Evolutionary conservation across 2,888 invertebrate genomes (phyloP).

Genomic region (Dryococelus australis): DNA sequence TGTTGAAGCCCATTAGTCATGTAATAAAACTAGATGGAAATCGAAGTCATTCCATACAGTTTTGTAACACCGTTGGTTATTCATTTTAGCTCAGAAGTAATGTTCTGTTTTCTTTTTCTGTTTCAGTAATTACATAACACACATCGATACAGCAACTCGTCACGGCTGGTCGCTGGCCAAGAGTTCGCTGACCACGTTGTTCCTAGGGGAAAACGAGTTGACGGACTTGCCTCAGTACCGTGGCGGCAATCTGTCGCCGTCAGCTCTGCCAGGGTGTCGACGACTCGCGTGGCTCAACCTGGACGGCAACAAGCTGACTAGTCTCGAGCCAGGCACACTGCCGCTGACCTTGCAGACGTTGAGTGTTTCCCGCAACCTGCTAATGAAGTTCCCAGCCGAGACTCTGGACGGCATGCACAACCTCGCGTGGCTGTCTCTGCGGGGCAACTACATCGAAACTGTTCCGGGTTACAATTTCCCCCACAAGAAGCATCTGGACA

Average conservation of each 20-base stretch:
- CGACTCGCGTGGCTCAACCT: slow-evolving; percentile 53
- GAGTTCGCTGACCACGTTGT: slow-evolving; percentile 49
- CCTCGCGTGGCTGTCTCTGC: slow-evolving; percentile 48
- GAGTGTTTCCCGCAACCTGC: slow-evolving; percentile 52
- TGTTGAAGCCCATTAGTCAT: too few species aligned
- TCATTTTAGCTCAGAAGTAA: too few species aligned
- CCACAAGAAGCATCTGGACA: slow-evolving; percentile 50
- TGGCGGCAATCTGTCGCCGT: not conserved
- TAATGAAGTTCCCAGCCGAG: slow-evolving; percentile 51
- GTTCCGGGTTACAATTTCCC: slow-evolving; percentile 50
- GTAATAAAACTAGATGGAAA: too few species aligned
- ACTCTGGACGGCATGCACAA: slow-evolving; percentile 45
- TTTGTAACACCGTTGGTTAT: too few species aligned
- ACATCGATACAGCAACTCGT: not conserved
- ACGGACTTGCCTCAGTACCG: slow-evolving; percentile 46
- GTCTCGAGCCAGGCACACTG: slow-evolving; percentile 51
- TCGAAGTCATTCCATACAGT: too few species aligned
- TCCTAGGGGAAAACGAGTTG: slow-evolving; percentile 53
- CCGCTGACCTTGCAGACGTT: slow-evolving; percentile 51
- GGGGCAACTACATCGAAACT: slow-evolving; percentile 53
- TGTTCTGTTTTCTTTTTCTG: not conserved
- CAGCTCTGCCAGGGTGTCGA: slow-evolving; percentile 46
- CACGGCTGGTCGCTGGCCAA: slow-evolving; percentile 45
- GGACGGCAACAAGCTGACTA: slow-evolving; percentile 52
- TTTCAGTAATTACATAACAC: not conserved